These are phyloP conservation scores for Tenthredo notha DNA, from an alignment of 2,888 invertebrate genomes.

Conservation along the genomic window DNA sequence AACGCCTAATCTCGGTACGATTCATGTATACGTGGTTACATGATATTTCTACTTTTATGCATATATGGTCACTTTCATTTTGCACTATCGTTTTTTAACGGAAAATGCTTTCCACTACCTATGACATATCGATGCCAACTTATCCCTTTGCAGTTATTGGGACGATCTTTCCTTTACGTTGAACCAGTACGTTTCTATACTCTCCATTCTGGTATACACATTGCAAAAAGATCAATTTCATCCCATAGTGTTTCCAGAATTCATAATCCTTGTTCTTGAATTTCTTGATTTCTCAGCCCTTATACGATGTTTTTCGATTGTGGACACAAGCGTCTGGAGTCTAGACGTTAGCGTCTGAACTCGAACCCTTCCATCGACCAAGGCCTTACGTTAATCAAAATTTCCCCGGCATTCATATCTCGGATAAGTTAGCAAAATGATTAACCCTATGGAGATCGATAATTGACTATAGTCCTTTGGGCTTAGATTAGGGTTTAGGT, in stretches of 20 bases:
- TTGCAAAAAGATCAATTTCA: background rate
- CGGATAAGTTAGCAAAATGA: background rate
- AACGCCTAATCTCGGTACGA: background rate
- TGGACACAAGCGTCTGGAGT: background rate
- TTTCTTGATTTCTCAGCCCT: background rate
- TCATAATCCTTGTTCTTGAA: background rate
- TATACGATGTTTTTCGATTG: background rate
- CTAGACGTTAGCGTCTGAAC: conserved; percentile 17
- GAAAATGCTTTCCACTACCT: background rate
- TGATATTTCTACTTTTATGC: background rate
- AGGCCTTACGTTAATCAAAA: background rate
- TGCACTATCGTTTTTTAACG: background rate
- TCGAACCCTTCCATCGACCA: background rate
- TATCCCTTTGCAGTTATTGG: background rate
- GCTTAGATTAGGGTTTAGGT: background rate
- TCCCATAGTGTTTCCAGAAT: background rate
- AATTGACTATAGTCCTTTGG: conserved; percentile 1
- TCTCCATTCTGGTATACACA: background rate
- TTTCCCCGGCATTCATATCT: background rate
- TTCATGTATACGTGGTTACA: conserved; percentile 1
- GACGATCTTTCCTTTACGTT: background rate
- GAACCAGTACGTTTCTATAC: background rate
- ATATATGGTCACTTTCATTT: background rate
- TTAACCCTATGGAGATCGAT: background rate
- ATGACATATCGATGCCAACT: background rate